These are phyloP conservation scores for Prionace glauca DNA, from an alignment of 2,797 vertebrate genomes.

Conservation along the genomic window DNA sequence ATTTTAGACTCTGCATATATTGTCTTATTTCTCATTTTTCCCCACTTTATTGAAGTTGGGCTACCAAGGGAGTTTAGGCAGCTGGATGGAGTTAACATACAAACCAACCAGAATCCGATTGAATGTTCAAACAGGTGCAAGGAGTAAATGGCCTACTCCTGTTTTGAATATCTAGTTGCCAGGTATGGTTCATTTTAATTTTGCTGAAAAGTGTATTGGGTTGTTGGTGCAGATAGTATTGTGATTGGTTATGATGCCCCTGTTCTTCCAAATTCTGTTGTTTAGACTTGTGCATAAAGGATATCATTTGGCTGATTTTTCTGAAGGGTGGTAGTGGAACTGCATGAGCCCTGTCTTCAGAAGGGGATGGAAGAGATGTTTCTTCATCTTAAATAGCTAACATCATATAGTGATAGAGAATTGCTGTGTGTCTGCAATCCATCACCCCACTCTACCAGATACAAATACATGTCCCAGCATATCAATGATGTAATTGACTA, in stretches of 20 bases:
- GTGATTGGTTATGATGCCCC: not conserved
- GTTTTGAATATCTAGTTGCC: not conserved
- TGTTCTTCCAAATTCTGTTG: not conserved
- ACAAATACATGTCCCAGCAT: not conserved
- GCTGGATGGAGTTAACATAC: not conserved
- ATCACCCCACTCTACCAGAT: not conserved
- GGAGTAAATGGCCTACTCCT: not conserved
- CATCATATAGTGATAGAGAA: not conserved
- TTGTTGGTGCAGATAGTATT: not conserved
- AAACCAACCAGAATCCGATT: not conserved
- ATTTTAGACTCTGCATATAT: not conserved
- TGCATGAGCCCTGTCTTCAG: not conserved
- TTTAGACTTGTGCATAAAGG: not conserved
- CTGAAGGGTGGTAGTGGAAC: not conserved
- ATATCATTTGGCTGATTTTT: not conserved
- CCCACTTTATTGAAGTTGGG: not conserved
- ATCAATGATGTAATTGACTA: conserved; percentile 20
- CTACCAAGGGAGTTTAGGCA: too few relatives aligned
- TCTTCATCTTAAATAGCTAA: not conserved
- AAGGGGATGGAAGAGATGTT: not conserved
- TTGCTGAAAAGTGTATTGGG: not conserved
- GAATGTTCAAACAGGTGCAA: not conserved
- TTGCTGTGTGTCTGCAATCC: not conserved
- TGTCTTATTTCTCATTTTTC: not conserved
- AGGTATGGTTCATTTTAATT: not conserved